Evolutionary conservation across 2,113 vertebrate species (phyloP).

Genomic region (Clarias magur): DNA sequence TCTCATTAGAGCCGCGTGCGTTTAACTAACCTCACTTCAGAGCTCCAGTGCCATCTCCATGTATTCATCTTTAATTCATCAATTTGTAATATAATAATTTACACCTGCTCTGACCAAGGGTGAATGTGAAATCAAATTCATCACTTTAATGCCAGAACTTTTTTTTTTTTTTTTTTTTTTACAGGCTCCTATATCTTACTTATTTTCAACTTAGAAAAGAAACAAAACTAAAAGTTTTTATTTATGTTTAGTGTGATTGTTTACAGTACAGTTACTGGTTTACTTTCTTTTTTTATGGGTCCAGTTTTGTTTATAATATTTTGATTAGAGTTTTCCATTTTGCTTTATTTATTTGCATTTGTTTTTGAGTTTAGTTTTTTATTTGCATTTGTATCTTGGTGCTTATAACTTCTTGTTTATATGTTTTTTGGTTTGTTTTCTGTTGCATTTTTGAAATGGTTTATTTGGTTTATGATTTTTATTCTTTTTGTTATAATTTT

Average conservation of each 20-base stretch:
- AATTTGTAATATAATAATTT: neutral
- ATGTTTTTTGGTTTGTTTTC: neutral
- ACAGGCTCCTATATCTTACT: neutral
- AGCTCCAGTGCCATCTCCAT: neutral
- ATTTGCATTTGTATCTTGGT: neutral
- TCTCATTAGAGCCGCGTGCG: slow-evolving; percentile 6
- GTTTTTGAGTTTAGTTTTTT: neutral
- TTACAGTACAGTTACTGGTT: neutral
- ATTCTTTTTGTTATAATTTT: neutral
- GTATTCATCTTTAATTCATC: too few species aligned
- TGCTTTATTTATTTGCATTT: neutral
- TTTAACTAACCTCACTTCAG: neutral
- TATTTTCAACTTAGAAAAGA: neutral
- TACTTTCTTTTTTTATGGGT: neutral
- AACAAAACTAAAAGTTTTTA: neutral
- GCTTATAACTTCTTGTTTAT: neutral
- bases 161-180: neutral
- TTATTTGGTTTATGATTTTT: neutral
- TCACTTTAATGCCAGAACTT: neutral
- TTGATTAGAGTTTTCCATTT: neutral
- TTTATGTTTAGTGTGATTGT: neutral
- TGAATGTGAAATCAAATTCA: neutral
- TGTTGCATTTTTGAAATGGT: neutral
- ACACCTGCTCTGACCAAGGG: neutral
- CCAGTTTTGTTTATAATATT: neutral